phyloP scores from a whole-genome alignment of 2,888 invertebrate species.

The Melieria crassipennis region DNA sequence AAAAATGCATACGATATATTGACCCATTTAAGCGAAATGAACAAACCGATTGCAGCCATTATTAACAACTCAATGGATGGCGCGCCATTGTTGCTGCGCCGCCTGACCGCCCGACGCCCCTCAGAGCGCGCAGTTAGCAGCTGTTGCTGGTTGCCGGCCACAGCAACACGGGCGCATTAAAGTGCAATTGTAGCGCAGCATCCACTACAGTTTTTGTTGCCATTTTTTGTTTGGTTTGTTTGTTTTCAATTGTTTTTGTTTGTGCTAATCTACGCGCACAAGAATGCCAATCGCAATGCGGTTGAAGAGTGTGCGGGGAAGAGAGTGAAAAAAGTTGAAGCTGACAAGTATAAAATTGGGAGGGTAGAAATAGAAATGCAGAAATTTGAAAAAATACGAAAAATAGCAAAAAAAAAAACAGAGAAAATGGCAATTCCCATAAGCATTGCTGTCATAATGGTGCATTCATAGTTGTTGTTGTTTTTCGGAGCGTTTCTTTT shows the following conservation, averaged over 20 bases:
- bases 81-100: constrained; percentile 16
- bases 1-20: constrained; percentile 23
- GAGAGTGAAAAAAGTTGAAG: constrained; percentile 8
- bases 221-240: not conserved
- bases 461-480: constrained; percentile 10
- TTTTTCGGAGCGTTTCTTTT: not conserved
- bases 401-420: not conserved
- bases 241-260: not conserved
- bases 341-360: constrained; percentile 12
- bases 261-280: not conserved
- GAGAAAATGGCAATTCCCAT: constrained; percentile 1
- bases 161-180: not conserved
- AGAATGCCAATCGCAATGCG: constrained; percentile 5
- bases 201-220: not conserved
- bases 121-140: not conserved
- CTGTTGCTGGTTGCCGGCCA: not conserved
- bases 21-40: constrained; percentile 28
- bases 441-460: not conserved
- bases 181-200: not conserved
- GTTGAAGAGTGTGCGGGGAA: constrained; percentile 8
- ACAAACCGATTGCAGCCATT: constrained; percentile 30
- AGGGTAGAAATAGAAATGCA: not conserved
- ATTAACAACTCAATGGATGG: constrained; percentile 30
- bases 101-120: not conserved
- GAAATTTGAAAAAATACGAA: constrained; percentile 4